phyloP scores from a whole-genome alignment of 2,113 vertebrate genomes.

The Proterorhinus semilunaris region DNA sequence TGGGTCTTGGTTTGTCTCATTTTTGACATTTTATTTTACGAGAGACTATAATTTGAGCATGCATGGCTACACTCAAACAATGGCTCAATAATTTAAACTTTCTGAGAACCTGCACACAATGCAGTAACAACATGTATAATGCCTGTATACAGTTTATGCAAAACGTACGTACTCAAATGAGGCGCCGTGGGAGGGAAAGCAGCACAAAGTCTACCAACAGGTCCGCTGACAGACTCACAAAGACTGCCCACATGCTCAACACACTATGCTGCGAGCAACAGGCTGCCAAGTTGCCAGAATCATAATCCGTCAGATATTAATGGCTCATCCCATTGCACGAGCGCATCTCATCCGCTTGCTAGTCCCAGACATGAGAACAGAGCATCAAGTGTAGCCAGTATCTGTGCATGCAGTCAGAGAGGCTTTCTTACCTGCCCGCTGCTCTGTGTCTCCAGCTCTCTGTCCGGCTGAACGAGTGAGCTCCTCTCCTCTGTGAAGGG shows the following conservation, averaged over 20 bases:
- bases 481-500: constrained; percentile 49
- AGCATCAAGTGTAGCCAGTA: constrained; percentile 9
- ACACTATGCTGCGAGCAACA: constrained; percentile 49
- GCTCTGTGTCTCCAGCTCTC: constrained; percentile 40
- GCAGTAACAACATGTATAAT: not conserved
- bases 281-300: constrained; percentile 63
- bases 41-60: not conserved
- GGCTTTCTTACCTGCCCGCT: constrained; percentile 64
- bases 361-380: constrained; percentile 16
- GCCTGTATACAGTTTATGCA: constrained; percentile 15
- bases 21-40: not conserved
- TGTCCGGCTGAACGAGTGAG: constrained; percentile 40
- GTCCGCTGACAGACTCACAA: constrained; percentile 10
- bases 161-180: constrained; percentile 40
- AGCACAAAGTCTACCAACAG: constrained; percentile 14
- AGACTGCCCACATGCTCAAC: constrained; percentile 12
- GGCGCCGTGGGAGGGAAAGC: constrained; percentile 4
- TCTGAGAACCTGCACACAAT: not conserved
- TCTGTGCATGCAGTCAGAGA: constrained; percentile 21
- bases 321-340: constrained; percentile 27
- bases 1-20: not conserved
- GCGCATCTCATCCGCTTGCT: constrained; percentile 14
- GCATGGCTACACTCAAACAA: not conserved
- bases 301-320: constrained; percentile 52
- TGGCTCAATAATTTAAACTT: not conserved